A percentile compares a stretch with the other conserved stretches of the same genome.
Evolutionary conservation across 2,888 invertebrate genomes (phyloP).

Genomic region (Drymonia ruficornis): DNA sequence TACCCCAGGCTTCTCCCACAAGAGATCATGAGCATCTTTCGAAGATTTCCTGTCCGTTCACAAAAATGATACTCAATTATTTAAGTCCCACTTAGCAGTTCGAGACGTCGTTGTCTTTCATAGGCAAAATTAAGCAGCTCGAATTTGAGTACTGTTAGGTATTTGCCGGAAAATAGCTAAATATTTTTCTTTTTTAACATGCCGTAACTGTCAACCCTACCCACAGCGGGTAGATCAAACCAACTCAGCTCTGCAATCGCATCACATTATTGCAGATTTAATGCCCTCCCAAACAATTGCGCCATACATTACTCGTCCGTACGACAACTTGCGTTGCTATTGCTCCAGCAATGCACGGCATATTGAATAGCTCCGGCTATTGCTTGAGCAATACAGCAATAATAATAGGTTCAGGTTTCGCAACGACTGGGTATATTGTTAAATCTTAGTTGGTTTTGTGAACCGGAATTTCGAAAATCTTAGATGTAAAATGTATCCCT

Average conservation of each 20-base stretch:
- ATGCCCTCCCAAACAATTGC: slow-evolving; percentile 49
- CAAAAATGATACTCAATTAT: too few species aligned
- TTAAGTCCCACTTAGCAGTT: too few species aligned
- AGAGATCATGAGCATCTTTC: too few species aligned
- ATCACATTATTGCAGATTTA: slow-evolving; percentile 57
- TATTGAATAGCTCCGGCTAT: neutral
- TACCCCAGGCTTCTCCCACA: too few species aligned
- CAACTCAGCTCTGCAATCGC: slow-evolving; percentile 46
- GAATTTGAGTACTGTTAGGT: too few species aligned
- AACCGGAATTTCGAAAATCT: too few species aligned
- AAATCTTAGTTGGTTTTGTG: neutral
- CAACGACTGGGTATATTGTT: neutral
- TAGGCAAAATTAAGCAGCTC: too few species aligned
- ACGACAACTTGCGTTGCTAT: slow-evolving; percentile 8
- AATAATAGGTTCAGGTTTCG: neutral
- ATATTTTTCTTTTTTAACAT: too few species aligned
- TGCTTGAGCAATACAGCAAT: neutral
- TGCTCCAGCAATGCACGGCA: neutral
- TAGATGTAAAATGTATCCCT: too few species aligned
- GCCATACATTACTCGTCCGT: slow-evolving; percentile 38
- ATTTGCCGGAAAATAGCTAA: too few species aligned
- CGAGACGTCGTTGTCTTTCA: too few species aligned
- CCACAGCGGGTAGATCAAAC: slow-evolving; percentile 25
- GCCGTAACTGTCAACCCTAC: slow-evolving; percentile 41
- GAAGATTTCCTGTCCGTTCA: too few species aligned